Percentiles rank a stretch among this genome's conserved stretches.
These are phyloP conservation scores for Cephus nigrinus DNA, from an alignment of 2,888 invertebrate species.

Conservation along the genomic window DNA sequence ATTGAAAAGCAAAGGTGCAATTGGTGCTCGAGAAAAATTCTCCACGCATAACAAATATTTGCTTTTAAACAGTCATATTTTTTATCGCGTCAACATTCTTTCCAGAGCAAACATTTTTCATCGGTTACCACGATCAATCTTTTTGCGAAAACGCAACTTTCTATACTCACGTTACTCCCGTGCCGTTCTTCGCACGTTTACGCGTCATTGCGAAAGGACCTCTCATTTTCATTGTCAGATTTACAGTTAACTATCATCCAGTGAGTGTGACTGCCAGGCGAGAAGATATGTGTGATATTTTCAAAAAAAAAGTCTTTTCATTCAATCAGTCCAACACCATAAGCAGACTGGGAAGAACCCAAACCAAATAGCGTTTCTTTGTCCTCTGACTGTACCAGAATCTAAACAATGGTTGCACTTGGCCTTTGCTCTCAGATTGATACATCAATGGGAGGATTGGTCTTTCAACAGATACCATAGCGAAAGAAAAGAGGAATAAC, in stretches of 20 bases:
- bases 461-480: neutral
- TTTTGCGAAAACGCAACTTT: neutral
- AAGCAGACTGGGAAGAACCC: neutral
- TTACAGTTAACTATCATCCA: neutral
- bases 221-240: neutral
- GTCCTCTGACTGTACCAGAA: neutral
- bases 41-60: neutral
- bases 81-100: neutral
- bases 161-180: neutral
- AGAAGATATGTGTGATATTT: neutral
- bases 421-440: neutral
- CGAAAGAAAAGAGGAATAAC: neutral
- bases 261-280: neutral
- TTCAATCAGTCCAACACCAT: neutral
- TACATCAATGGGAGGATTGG: neutral
- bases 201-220: neutral
- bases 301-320: neutral
- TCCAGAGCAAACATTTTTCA: neutral
- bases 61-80: neutral
- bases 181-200: neutral
- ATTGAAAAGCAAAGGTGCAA: neutral
- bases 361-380: neutral
- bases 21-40: neutral
- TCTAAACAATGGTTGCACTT: neutral
- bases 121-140: neutral